Evolutionary conservation across 2,797 vertebrate species (phyloP).

Genomic region (Pangasius krempfi): DNA sequence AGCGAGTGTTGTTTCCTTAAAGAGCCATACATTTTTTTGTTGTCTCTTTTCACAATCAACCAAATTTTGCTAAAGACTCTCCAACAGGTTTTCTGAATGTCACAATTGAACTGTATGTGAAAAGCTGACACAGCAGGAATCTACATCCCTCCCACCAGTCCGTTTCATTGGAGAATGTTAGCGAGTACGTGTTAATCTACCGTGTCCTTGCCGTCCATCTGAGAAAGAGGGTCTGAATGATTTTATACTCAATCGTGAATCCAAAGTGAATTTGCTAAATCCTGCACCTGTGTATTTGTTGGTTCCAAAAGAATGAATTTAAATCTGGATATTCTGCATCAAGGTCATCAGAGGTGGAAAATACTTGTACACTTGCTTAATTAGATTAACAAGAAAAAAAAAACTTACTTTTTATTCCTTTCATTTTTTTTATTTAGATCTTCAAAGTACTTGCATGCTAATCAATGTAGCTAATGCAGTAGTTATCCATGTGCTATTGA

Average conservation of each 20-base stretch:
- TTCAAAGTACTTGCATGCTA: conserved; percentile 32
- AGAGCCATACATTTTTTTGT: neutral
- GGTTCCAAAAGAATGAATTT: neutral
- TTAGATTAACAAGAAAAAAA: conserved; percentile 48
- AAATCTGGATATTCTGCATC: neutral
- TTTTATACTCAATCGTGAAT: neutral
- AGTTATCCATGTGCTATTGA: neutral
- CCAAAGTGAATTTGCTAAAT: neutral
- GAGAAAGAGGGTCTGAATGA: neutral
- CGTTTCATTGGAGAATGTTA: neutral
- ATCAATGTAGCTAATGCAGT: neutral
- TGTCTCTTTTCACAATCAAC: neutral
- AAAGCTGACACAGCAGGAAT: conserved; percentile 45
- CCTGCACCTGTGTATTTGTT: neutral
- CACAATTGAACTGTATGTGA: neutral
- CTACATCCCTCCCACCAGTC: neutral
- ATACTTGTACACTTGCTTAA: neutral
- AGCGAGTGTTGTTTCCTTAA: neutral
- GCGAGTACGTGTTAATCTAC: neutral
- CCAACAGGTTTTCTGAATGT: conserved; percentile 18
- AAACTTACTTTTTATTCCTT: neutral
- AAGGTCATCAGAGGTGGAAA: neutral
- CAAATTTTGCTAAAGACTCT: neutral
- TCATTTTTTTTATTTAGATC: neutral
- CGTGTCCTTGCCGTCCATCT: neutral